phyloP scores from a whole-genome alignment of 2,888 invertebrate species.

The Trachelus tabidus region DNA sequence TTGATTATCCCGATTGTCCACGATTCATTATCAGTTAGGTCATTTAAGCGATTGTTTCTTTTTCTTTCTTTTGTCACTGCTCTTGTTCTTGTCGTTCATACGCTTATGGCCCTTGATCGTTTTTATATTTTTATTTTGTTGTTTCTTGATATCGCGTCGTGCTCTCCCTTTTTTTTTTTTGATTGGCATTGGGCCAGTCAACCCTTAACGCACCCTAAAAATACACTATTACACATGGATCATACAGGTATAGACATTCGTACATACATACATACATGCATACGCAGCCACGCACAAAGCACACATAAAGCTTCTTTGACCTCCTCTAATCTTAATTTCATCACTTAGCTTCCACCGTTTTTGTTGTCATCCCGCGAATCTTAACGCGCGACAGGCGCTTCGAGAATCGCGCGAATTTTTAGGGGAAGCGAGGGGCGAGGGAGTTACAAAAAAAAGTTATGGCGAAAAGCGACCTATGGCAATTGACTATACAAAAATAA shows the following conservation, averaged over 20 bases:
- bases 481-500: conserved; percentile 55
- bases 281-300: background rate
- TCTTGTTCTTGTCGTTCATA: background rate
- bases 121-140: background rate
- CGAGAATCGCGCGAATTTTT: no score
- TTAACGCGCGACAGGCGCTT: background rate
- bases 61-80: background rate
- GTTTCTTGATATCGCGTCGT: background rate
- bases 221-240: background rate
- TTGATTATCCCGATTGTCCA: background rate
- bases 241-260: background rate
- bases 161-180: background rate
- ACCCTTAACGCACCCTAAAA: background rate
- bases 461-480: conserved; percentile 30
- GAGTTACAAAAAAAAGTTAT: background rate
- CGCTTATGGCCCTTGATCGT: background rate
- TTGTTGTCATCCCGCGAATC: background rate
- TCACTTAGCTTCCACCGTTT: background rate
- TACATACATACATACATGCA: background rate
- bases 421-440: background rate
- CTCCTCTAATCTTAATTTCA: background rate
- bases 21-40: background rate
- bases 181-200: conserved; percentile 28
- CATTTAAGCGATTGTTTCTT: conserved; percentile 8
- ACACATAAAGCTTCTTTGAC: background rate